These are phyloP conservation scores for Bubo blakistoni DNA, from an alignment of 2,113 vertebrate genomes.

Conservation along the genomic window DNA sequence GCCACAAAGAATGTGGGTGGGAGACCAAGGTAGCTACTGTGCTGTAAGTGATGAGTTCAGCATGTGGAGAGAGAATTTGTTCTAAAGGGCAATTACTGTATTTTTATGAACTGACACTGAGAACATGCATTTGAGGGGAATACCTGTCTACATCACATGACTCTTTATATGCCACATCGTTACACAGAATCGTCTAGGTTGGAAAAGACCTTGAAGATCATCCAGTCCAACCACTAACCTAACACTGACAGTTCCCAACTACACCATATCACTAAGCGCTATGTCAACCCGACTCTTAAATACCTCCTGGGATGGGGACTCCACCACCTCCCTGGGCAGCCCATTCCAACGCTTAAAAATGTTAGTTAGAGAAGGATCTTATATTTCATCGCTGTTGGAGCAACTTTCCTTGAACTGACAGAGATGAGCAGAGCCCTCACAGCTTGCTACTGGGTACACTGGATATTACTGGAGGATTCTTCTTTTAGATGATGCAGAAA, in stretches of 20 bases:
- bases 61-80: background rate
- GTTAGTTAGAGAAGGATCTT: too few relatives aligned
- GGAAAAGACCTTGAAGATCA: background rate
- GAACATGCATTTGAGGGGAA: background rate
- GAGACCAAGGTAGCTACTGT: background rate
- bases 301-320: too few relatives aligned
- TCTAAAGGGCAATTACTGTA: background rate
- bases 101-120: background rate
- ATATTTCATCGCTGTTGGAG: background rate
- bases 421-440: background rate
- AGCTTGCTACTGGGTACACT: background rate
- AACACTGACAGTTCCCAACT: too few relatives aligned
- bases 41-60: background rate
- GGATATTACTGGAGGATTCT: background rate
- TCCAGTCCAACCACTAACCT: too few relatives aligned
- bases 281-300: too few relatives aligned
- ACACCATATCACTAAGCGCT: too few relatives aligned
- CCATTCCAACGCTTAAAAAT: accelerated
- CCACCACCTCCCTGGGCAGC: background rate
- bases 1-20: background rate
- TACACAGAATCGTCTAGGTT: background rate
- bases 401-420: background rate
- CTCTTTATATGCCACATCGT: background rate
- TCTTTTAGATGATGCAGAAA: background rate
- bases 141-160: background rate